phyloP scores from a whole-genome alignment of 2,797 vertebrate species.

The Acipenser transmontanus region DNA sequence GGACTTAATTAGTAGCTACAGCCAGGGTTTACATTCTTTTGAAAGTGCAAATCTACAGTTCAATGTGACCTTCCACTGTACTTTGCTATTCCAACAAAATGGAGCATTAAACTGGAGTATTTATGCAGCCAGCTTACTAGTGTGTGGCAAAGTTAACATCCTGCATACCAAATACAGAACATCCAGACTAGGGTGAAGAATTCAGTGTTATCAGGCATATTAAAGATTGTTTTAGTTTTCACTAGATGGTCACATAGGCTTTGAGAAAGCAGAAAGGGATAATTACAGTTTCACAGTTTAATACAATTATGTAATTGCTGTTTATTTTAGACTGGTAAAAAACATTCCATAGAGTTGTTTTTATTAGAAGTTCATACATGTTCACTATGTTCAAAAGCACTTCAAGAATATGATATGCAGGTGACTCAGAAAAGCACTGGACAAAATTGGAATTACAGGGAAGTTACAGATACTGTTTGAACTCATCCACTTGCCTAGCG shows the following conservation, averaged over 20 bases:
- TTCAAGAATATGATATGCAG: no score
- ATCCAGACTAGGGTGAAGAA: slow-evolving; percentile 50
- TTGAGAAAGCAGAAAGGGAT: slow-evolving; percentile 54
- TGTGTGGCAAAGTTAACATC: slow-evolving; percentile 46
- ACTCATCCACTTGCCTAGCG: no score
- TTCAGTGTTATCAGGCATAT: no score
- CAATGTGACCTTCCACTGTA: slow-evolving; percentile 28
- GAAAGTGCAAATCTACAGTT: slow-evolving; percentile 25
- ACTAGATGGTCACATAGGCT: slow-evolving; percentile 18
- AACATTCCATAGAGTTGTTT: no score
- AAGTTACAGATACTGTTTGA: no score
- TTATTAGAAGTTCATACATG: no score
- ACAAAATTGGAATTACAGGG: no score
- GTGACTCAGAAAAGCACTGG: no score
- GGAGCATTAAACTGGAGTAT: slow-evolving; percentile 11
- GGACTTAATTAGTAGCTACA: slow-evolving; percentile 52
- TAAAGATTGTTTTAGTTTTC: slow-evolving; percentile 15
- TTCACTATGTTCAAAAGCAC: no score
- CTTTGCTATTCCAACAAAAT: slow-evolving; percentile 16
- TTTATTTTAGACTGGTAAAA: no score
- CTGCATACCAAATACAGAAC: slow-evolving; percentile 58
- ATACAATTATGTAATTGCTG: no score
- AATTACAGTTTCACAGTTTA: background rate
- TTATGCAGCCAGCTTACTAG: slow-evolving; percentile 29
- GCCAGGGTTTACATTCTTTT: slow-evolving; percentile 43